Evolutionary conservation across 2,888 invertebrate species (phyloP).

Genomic region (Galeopsomyia nigrocyanea): DNA sequence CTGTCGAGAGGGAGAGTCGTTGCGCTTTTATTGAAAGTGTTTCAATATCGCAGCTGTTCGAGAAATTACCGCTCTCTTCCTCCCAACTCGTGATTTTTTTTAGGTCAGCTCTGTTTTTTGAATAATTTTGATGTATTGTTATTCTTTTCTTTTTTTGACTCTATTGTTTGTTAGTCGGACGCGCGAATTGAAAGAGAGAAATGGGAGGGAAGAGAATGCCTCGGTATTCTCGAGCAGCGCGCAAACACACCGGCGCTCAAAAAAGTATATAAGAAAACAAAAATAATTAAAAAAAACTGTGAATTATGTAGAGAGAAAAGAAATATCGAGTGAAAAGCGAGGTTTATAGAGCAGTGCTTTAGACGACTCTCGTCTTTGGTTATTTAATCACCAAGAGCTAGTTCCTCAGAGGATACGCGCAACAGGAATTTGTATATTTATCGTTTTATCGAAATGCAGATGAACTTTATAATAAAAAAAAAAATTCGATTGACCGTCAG

Average conservation of each 20-base stretch:
- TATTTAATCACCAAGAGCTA: conserved; percentile 33
- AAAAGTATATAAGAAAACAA: neutral
- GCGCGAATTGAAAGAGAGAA: neutral
- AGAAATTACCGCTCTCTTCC: conserved; percentile 31
- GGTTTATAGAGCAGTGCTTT: conserved; percentile 41
- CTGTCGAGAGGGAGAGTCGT: conserved; percentile 40
- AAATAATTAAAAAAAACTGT: conserved; percentile 16
- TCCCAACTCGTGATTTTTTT: conserved; percentile 9
- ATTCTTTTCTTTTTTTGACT: conserved; percentile 20
- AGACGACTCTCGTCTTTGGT: conserved; percentile 44
- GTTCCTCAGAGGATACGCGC: conserved; percentile 46
- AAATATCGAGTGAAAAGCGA: conserved; percentile 8
- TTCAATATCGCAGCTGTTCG: conserved; percentile 15
- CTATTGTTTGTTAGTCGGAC: no score
- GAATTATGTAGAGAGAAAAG: conserved; percentile 28
- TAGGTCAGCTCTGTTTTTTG: conserved; percentile 3
- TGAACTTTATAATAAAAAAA: conserved; percentile 32
- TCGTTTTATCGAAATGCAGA: conserved; percentile 25
- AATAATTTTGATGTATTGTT: neutral
- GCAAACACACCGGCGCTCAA: neutral
- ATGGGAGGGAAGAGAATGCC: neutral
- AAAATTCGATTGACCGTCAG: conserved; percentile 41
- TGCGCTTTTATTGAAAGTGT: neutral
- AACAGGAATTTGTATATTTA: conserved; percentile 43
- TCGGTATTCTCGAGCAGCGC: conserved; percentile 26